Conservation (phyloP, 2,888 invertebrate genomes). For the Sicus ferrugineus region DNA sequence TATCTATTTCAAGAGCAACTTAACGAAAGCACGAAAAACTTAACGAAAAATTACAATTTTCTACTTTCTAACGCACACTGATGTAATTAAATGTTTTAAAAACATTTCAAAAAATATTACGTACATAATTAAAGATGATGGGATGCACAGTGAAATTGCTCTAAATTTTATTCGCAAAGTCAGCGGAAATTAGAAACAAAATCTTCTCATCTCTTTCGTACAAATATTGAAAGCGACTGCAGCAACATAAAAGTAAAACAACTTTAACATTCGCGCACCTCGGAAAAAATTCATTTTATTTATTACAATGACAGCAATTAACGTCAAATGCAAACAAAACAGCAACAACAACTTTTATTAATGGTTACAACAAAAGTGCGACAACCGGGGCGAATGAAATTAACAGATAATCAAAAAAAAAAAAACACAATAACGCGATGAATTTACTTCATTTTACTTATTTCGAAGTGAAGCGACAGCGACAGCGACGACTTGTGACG, state of each 20-base stretch:
- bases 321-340: slow-evolving; percentile 1
- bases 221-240: too few relatives aligned
- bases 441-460: not conserved
- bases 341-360: slow-evolving; percentile 13
- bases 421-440: not conserved
- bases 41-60: not conserved
- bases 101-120: not conserved
- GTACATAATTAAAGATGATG: not conserved
- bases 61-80: too few relatives aligned
- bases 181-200: too few relatives aligned
- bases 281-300: slow-evolving; percentile 5
- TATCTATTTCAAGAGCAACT: not conserved
- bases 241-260: not conserved
- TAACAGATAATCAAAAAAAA: not conserved
- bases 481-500: not conserved
- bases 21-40: not conserved
- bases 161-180: too few relatives aligned
- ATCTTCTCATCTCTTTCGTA: too few relatives aligned
- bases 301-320: not conserved
- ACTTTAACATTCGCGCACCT: not conserved
- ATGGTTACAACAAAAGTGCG: slow-evolving; percentile 2
- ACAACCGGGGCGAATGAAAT: not conserved
- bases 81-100: too few relatives aligned
- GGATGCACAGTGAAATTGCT: too few relatives aligned
- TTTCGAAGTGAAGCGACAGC: too few relatives aligned